Percentiles rank a stretch among this genome's conserved stretches.
These are phyloP conservation scores for Tenebrosternarchus preto DNA, from an alignment of 2,113 vertebrate species.

Conservation along the genomic window DNA sequence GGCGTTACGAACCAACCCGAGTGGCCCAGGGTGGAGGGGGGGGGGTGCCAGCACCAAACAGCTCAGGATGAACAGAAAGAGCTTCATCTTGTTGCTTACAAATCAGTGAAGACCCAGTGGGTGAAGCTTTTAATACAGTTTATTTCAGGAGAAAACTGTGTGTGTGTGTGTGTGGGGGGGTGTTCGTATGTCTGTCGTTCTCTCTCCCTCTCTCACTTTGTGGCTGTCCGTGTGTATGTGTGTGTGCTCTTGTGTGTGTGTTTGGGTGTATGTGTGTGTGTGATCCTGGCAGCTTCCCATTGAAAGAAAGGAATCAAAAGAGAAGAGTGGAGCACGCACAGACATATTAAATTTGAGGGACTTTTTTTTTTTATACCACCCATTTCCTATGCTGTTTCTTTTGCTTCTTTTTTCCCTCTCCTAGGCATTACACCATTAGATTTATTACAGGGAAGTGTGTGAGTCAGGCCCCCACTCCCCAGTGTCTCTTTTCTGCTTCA, in stretches of 20 bases:
- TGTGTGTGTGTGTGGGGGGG: slow-evolving; percentile 8
- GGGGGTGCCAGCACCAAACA: background rate
- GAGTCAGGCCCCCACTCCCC: slow-evolving; percentile 35
- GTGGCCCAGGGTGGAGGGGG: no score
- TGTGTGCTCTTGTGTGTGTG: background rate
- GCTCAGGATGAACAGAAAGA: slow-evolving; percentile 41
- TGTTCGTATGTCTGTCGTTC: background rate
- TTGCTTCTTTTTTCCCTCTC: slow-evolving; percentile 28
- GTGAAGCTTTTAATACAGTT: slow-evolving; percentile 46
- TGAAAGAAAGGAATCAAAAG: slow-evolving; percentile 17
- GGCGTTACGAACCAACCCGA: background rate
- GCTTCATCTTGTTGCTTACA: slow-evolving; percentile 37
- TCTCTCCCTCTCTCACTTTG: background rate
- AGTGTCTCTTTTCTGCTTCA: slow-evolving; percentile 42
- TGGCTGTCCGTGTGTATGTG: background rate
- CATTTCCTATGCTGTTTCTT: slow-evolving; percentile 39
- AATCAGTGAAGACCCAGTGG: slow-evolving; percentile 35
- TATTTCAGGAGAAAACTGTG: slow-evolving; percentile 27
- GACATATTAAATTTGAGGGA: slow-evolving; percentile 29
- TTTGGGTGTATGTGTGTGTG: slow-evolving; percentile 8
- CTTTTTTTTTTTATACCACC: slow-evolving; percentile 20
- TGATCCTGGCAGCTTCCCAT: background rate
- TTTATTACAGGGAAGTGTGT: slow-evolving; percentile 47
- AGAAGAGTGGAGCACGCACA: background rate
- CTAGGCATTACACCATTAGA: slow-evolving; percentile 45